These are phyloP conservation scores for Phoebastria nigripes DNA, from an alignment of 2,797 vertebrate genomes.

Conservation along the genomic window DNA sequence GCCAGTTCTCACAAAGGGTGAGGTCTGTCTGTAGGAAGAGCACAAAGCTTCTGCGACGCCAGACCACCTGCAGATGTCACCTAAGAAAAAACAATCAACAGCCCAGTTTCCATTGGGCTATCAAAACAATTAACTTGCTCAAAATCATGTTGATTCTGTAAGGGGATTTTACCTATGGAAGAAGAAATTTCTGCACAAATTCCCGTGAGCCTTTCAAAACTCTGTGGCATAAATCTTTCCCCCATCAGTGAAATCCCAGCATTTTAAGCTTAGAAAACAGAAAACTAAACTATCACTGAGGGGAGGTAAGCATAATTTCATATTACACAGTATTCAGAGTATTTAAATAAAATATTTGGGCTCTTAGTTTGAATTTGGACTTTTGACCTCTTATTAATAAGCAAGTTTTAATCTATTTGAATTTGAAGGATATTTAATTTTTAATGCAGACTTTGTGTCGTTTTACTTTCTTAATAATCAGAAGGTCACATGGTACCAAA, in stretches of 20 bases:
- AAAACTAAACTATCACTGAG: neutral
- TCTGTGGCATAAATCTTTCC: neutral
- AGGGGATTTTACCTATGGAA: neutral
- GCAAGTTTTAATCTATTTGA: neutral
- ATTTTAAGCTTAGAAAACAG: neutral
- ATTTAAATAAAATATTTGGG: neutral
- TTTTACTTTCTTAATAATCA: slow-evolving; percentile 3
- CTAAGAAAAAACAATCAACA: neutral
- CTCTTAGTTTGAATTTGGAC: neutral
- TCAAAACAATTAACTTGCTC: neutral
- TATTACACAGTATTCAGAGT: neutral
- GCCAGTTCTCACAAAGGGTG: neutral
- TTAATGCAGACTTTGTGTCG: neutral
- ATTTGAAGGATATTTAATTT: neutral
- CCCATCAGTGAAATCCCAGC: neutral
- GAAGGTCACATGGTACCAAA: neutral
- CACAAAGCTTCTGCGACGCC: neutral
- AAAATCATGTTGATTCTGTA: neutral
- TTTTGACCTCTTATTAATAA: neutral
- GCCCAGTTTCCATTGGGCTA: neutral
- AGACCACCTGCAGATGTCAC: neutral
- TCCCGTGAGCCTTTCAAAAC: neutral
- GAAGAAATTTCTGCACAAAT: neutral
- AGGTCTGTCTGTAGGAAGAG: neutral
- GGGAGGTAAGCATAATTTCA: neutral